phyloP scores from a whole-genome alignment of 2,888 invertebrate species.

The Sthenelais limicola region DNA sequence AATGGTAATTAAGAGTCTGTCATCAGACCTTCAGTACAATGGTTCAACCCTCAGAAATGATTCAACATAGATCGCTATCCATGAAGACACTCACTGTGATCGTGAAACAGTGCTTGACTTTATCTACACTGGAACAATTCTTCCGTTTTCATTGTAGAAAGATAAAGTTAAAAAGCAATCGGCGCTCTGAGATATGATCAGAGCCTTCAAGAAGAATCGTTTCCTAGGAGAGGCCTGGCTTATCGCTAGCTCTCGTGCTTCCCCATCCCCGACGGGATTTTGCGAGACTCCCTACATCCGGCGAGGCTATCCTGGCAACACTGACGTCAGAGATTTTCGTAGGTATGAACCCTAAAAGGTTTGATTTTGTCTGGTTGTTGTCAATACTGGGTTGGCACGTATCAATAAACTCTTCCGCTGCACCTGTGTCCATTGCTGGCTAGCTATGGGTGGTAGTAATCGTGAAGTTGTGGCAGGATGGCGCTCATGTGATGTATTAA shows the following conservation, averaged over 20 bases:
- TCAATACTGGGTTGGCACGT: constrained; percentile 1
- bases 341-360: neutral
- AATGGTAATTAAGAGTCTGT: constrained; percentile 25
- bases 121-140: constrained; percentile 27
- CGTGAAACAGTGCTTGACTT: constrained; percentile 11
- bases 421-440: constrained; percentile 27
- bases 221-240: constrained; percentile 35
- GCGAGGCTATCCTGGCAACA: constrained; percentile 17
- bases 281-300: constrained; percentile 33
- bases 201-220: constrained; percentile 37
- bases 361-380: constrained; percentile 5
- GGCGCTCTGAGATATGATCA: constrained; percentile 35
- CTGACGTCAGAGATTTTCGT: constrained; percentile 24
- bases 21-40: neutral
- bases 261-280: constrained; percentile 21
- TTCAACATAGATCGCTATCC: constrained; percentile 31
- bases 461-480: constrained; percentile 21
- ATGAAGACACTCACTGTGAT: constrained; percentile 21
- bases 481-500: constrained; percentile 19
- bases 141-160: constrained; percentile 33
- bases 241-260: constrained; percentile 34
- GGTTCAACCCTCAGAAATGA: neutral
- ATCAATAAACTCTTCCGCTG: constrained; percentile 19
- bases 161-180: constrained; percentile 34
- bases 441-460: constrained; percentile 29